These are phyloP conservation scores for Anagyrus pseudococci DNA, from an alignment of 2,888 invertebrate genomes.

Conservation along the genomic window DNA sequence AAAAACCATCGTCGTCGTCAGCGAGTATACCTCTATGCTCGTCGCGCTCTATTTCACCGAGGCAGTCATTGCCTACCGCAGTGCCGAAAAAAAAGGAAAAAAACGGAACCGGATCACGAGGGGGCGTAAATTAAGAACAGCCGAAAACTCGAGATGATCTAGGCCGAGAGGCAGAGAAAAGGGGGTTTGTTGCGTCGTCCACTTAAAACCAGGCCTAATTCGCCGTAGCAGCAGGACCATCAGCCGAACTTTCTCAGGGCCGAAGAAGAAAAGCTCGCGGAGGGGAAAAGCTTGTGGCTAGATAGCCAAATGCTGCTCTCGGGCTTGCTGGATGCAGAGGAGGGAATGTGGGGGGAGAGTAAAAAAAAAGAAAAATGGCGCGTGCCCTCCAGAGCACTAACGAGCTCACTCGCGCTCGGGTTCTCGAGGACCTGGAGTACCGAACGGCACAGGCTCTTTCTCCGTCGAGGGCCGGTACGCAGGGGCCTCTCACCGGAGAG, in stretches of 20 bases:
- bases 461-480: constrained; percentile 4
- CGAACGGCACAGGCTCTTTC: constrained; percentile 4
- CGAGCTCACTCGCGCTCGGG: constrained; percentile 6
- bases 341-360: neutral
- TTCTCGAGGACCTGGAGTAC: too few relatives aligned
- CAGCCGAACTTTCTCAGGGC: too few relatives aligned
- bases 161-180: constrained; percentile 27
- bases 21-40: neutral
- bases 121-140: neutral
- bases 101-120: constrained; percentile 12
- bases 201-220: neutral
- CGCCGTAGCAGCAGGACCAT: too few relatives aligned
- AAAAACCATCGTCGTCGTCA: too few relatives aligned
- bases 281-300: neutral
- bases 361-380: constrained; percentile 20
- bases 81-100: neutral
- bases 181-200: too few relatives aligned
- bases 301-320: neutral
- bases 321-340: too few relatives aligned
- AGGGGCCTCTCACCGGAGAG: too few relatives aligned
- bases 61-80: too few relatives aligned
- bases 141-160: constrained; percentile 11
- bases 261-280: neutral
- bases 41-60: neutral
- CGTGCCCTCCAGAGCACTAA: constrained; percentile 7